Evolutionary conservation across 2,797 vertebrate genomes (phyloP).

Genomic region (Oceanodroma leucorhoa): DNA sequence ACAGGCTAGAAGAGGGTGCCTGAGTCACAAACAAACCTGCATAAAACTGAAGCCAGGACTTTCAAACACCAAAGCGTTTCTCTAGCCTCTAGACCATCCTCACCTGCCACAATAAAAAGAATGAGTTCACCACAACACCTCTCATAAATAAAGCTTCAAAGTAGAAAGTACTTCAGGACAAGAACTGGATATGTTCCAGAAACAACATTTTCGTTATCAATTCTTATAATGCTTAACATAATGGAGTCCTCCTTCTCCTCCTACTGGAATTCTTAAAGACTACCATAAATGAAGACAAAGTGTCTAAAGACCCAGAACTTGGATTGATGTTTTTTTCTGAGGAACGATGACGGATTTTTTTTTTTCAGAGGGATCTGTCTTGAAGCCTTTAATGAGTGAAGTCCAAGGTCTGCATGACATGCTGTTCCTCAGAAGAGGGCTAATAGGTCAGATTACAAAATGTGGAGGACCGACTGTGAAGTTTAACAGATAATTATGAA

Average conservation of each 20-base stretch:
- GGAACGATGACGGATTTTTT: neutral
- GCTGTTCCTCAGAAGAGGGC: neutral
- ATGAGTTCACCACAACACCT: neutral
- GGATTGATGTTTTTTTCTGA: accelerated
- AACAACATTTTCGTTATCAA: neutral
- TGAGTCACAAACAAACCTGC: neutral
- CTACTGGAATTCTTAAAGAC: neutral
- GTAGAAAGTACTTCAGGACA: neutral
- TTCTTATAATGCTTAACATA: neutral
- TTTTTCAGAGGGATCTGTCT: neutral
- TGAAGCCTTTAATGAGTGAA: neutral
- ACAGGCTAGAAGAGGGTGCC: neutral
- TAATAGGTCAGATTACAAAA: neutral
- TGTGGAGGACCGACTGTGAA: neutral
- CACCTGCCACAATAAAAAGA: neutral
- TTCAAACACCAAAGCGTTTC: neutral
- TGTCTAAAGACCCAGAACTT: neutral
- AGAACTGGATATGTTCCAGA: neutral
- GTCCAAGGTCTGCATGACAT: neutral
- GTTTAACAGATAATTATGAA: neutral
- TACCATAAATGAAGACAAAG: neutral
- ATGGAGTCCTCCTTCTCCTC: neutral
- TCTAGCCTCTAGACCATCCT: neutral
- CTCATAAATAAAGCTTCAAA: neutral
- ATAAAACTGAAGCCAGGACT: neutral